Conservation (phyloP, 2,113 vertebrate species). For the Podarcis muralis region DNA sequence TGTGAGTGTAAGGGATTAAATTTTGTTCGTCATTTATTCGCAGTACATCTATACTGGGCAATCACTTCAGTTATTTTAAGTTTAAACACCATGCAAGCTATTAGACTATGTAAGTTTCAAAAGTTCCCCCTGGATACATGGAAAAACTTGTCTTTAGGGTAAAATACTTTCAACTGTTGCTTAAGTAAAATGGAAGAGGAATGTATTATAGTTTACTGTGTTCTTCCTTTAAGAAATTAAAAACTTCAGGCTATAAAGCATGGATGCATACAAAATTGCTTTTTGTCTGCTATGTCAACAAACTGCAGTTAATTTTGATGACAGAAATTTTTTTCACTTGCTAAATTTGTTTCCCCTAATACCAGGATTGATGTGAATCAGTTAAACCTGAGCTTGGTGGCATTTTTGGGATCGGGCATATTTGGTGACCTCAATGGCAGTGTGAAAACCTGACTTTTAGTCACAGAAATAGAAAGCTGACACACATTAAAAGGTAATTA, state of each 20-base stretch:
- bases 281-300: not conserved
- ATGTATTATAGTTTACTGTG: not conserved
- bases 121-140: not conserved
- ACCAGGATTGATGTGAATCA: not conserved
- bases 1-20: not conserved
- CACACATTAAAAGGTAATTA: not conserved
- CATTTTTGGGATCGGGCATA: not conserved
- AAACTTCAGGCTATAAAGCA: not conserved
- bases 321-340: not conserved
- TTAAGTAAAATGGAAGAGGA: conserved; percentile 1
- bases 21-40: not conserved
- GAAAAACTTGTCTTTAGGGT: not conserved
- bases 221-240: conserved; percentile 30
- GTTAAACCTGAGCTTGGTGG: not conserved
- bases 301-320: not conserved
- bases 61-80: conserved; percentile 45
- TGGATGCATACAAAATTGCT: not conserved
- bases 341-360: not conserved
- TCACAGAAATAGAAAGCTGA: not conserved
- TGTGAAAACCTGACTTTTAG: not conserved
- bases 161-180: not conserved
- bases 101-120: not conserved
- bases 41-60: conserved; percentile 25
- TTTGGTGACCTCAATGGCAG: not conserved
- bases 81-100: not conserved